These are phyloP conservation scores for Tanytarsus gracilentus DNA, from an alignment of 2,888 invertebrate genomes.

Conservation along the genomic window DNA sequence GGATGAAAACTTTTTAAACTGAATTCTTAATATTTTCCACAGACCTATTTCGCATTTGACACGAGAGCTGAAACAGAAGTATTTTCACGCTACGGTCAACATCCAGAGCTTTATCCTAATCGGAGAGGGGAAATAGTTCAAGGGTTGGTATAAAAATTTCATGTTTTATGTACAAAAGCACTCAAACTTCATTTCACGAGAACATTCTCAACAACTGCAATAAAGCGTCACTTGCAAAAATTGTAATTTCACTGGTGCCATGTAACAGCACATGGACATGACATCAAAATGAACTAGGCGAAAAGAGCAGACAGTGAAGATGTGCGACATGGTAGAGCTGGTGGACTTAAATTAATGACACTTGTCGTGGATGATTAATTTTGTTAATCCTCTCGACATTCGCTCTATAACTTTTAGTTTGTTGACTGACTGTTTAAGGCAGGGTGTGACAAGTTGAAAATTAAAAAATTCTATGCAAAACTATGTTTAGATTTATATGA, in stretches of 20 bases:
- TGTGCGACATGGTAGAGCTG: neutral
- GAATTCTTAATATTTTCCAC: conserved; percentile 33
- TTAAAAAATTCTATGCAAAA: conserved; percentile 5
- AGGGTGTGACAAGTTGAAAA: neutral
- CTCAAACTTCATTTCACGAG: neutral
- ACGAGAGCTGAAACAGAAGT: conserved; percentile 86
- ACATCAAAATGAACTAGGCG: neutral
- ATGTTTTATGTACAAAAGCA: neutral
- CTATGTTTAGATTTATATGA: neutral
- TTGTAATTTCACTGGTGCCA: neutral
- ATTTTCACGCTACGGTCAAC: conserved; percentile 83
- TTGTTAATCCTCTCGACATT: neutral
- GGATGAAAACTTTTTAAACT: too few species aligned
- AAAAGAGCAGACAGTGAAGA: neutral
- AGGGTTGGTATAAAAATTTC: conserved; percentile 51
- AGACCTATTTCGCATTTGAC: conserved; percentile 73
- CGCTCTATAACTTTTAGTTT: too few species aligned
- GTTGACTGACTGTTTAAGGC: too few species aligned
- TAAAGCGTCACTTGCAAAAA: neutral
- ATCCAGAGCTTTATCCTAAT: conserved; percentile 86
- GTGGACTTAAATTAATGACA: conserved; percentile 11
- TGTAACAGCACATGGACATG: neutral
- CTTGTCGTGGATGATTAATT: conserved; percentile 25
- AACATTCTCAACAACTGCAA: too few species aligned
- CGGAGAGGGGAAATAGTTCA: conserved; percentile 79